Conservation (phyloP, 2,797 vertebrate species). For the Columba guinea region DNA sequence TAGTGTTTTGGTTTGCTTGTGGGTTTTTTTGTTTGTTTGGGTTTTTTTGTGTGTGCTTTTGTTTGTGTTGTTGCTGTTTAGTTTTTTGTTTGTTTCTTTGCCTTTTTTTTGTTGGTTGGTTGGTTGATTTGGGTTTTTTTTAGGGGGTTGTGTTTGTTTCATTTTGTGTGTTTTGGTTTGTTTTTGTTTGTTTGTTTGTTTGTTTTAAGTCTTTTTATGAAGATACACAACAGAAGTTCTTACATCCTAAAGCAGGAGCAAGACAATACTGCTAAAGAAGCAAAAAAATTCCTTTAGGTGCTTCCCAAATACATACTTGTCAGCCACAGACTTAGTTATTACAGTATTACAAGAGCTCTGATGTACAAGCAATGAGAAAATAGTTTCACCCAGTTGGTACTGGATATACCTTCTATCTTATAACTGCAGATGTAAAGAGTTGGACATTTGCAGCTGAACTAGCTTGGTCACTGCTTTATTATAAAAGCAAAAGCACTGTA, state of each 20-base stretch:
- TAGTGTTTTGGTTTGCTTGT: neutral
- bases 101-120: too few species aligned
- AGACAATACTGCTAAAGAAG: neutral
- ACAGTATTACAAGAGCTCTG: neutral
- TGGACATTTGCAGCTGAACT: neutral
- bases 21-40: too few species aligned
- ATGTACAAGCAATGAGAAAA: neutral
- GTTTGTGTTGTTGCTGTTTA: too few species aligned
- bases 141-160: too few species aligned
- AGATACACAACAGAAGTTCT: neutral
- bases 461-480: neutral
- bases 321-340: neutral
- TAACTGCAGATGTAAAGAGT: neutral
- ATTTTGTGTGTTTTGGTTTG: too few species aligned
- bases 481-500: constrained; percentile 54
- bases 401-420: neutral
- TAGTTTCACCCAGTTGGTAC: neutral
- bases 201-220: neutral
- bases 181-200: too few species aligned
- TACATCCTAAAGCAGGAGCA: neutral
- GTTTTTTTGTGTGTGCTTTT: too few species aligned
- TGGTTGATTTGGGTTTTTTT: too few species aligned
- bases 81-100: too few species aligned
- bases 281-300: neutral
- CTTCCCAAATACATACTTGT: neutral